Evolutionary conservation across 53 echinoderm and acorn worm species (phyloP).

Genomic region (Apostichopus leukothele): DNA sequence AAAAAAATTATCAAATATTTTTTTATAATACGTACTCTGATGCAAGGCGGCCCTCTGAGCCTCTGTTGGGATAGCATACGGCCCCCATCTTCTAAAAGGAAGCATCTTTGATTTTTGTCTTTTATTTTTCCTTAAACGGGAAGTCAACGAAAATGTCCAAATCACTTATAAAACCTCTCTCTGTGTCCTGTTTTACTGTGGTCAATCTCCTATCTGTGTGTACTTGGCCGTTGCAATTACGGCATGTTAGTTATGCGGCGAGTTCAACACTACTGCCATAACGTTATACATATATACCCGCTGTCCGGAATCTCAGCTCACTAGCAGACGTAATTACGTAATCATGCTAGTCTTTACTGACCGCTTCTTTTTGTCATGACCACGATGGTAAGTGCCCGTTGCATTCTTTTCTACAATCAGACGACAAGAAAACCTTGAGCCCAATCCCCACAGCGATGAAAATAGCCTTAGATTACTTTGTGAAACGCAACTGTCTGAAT

Average conservation of each 20-base stretch:
- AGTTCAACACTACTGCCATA: slow-evolving; percentile 42
- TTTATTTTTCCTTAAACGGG: no score
- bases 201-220: slow-evolving; percentile 38
- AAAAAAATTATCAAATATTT: not conserved
- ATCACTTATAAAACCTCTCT: not conserved
- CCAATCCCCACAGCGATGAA: slow-evolving; percentile 29
- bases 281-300: slow-evolving; percentile 10
- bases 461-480: slow-evolving; percentile 42
- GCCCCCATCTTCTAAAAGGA: slow-evolving; percentile 59
- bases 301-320: not conserved
- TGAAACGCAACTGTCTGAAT: slow-evolving; percentile 50
- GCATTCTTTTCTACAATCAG: slow-evolving; percentile 33
- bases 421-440: slow-evolving; percentile 35
- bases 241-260: slow-evolving; percentile 43
- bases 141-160: not conserved
- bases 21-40: slow-evolving; percentile 40
- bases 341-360: slow-evolving; percentile 4
- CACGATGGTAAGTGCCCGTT: slow-evolving; percentile 12
- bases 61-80: slow-evolving; percentile 56
- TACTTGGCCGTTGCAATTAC: slow-evolving; percentile 36
- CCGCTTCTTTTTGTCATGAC: not conserved
- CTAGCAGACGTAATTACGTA: slow-evolving; percentile 39
- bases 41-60: slow-evolving; percentile 49
- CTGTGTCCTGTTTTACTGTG: not conserved
- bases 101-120: slow-evolving; percentile 29